Evolutionary conservation across 2,888 invertebrate genomes (phyloP), one percentile per base, ranked within the genome.

Genomic region (Calephelis perditalis): DNA sequence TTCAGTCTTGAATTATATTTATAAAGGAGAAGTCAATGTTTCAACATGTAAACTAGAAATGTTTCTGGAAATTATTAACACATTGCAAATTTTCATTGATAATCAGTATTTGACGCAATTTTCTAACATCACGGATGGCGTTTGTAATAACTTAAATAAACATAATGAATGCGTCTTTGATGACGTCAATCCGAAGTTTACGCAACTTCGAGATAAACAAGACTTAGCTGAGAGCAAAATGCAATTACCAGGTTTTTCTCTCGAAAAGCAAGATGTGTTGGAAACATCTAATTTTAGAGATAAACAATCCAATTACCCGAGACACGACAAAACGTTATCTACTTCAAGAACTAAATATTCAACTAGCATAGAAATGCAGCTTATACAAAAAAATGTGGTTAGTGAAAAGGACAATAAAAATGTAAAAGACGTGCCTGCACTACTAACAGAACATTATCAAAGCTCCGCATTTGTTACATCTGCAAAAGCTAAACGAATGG

Each of bases 1-100:
- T 0, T 90, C 92, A 11, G 90, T 94, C 8, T 86, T 95, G 49
- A 93, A 93, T 71, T 94, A 94, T 72, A 92, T 94, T 65, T 95
- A 95, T 75, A 93, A 93, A 49, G 95, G 94, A 60, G 93, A 92
- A 75, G 93, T 93, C 0, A 79, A 88, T 5, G 81, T 95, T 40
- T 90, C 92, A n/a, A 88, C 90, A 47, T 83, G 88, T n/a, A 88
- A 91, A 63, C 71, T 94, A 35, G 79, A 89, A 58, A 91, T 92
- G 56, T 94, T 94, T 72, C 77, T 94, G 45, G 87, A 92, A 37
- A 92, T 93, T 3, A 91, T 94, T 40, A 82, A 82, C 71, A 77
- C 82, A 3, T 74, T 90, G 76, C 76, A 86, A 76, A 83, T 90
- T 71, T 82, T 78, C 69, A 73, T 90, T 49, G 89, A 89, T 60